Conservation (phyloP, 2,888 invertebrate genomes). For the Hoplodrina ambigua region DNA sequence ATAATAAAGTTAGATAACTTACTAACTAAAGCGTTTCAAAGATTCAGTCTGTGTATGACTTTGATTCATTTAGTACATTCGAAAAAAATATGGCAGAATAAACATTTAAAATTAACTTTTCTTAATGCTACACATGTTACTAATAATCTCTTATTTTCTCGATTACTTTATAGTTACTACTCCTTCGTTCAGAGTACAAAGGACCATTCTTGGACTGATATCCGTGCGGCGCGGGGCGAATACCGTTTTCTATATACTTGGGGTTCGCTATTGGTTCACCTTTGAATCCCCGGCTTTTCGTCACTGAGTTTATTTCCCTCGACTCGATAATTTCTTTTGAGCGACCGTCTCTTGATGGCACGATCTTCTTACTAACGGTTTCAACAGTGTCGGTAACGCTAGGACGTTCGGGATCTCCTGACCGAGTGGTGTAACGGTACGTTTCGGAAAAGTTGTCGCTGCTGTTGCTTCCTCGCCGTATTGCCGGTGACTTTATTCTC, state of each 20-base stretch:
- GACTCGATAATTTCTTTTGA: conserved; percentile 93
- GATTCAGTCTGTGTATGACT: conserved; percentile 86
- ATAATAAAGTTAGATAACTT: conserved; percentile 78
- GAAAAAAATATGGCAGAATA: conserved; percentile 81
- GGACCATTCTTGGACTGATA: conserved; percentile 84
- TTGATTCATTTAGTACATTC: conserved; percentile 75
- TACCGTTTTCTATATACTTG: conserved; percentile 90
- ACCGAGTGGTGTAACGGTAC: conserved; percentile 92
- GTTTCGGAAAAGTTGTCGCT: conserved; percentile 94
- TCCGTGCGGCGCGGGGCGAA: conserved; percentile 77
- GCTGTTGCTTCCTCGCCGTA: conserved; percentile 92
- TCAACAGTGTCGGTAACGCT: conserved; percentile 93
- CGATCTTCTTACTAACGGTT: conserved; percentile 92
- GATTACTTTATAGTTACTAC: conserved; percentile 86
- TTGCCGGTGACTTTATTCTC: conserved; percentile 85
- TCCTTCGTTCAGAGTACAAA: conserved; percentile 82
- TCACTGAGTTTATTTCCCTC: conserved; percentile 93
- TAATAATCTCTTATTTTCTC: conserved; percentile 89
- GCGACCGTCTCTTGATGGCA: conserved; percentile 92
- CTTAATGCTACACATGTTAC: conserved; percentile 61
- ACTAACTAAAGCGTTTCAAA: conserved; percentile 79
- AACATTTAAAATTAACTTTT: conserved; percentile 65
- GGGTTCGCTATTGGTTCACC: conserved; percentile 84
- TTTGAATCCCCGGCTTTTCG: conserved; percentile 91
- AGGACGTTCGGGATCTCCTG: conserved; percentile 92